Evolutionary conservation across 2,888 invertebrate species (phyloP).

Genomic region (Malachius bipustulatus): DNA sequence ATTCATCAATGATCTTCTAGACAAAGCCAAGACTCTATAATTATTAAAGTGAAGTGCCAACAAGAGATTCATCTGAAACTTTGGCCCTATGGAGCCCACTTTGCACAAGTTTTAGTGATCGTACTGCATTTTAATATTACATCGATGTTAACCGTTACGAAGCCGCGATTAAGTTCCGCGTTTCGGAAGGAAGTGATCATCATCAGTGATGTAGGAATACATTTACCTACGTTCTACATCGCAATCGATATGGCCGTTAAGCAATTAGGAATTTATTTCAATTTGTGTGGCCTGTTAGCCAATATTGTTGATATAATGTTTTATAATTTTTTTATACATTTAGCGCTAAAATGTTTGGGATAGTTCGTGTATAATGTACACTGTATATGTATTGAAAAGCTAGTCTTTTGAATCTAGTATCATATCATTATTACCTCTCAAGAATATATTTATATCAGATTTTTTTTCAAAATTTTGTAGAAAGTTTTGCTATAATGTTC

Average conservation of each 20-base stretch:
- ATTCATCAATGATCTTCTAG: slow-evolving; percentile 81
- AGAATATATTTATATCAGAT: slow-evolving; percentile 8
- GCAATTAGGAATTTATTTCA: slow-evolving; percentile 1
- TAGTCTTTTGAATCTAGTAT: neutral
- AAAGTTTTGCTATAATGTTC: too few relatives aligned
- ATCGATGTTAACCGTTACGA: slow-evolving; percentile 16
- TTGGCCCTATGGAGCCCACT: slow-evolving; percentile 28
- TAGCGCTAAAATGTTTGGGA: neutral
- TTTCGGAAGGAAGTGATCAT: neutral
- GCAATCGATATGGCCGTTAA: too few relatives aligned
- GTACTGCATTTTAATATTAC: slow-evolving; percentile 12
- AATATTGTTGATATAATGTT: slow-evolving; percentile 9
- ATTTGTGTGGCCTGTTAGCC: slow-evolving; percentile 4
- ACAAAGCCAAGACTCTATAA: slow-evolving; percentile 81
- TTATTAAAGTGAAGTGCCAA: slow-evolving; percentile 34
- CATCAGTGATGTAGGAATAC: too few relatives aligned
- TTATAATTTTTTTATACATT: slow-evolving; percentile 10
- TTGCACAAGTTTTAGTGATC: slow-evolving; percentile 27
- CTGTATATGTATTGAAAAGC: neutral
- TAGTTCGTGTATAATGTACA: neutral
- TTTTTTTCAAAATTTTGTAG: too few relatives aligned
- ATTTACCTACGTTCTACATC: too few relatives aligned
- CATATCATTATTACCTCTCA: slow-evolving; percentile 5
- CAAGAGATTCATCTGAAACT: slow-evolving; percentile 23
- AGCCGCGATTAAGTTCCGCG: neutral